Percentiles rank a stretch among this genome's conserved stretches.
phyloP scores from a whole-genome alignment of 2,888 invertebrate species.

The Molanna angustata region DNA sequence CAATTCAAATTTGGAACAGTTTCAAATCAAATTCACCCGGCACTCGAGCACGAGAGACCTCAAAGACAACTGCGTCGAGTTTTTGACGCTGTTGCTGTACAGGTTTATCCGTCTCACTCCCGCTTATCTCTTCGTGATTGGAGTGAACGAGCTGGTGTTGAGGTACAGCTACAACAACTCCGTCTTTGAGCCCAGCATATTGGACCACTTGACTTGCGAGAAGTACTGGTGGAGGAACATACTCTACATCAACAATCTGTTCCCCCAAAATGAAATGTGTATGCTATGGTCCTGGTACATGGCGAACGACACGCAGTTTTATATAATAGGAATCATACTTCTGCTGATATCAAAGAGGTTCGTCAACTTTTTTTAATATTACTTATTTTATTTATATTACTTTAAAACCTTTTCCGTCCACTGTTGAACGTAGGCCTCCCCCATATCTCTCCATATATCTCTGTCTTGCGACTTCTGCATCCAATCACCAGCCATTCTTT shows the following conservation, averaged over 20 bases:
- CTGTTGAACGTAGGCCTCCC: no score
- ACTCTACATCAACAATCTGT: conserved; percentile 80
- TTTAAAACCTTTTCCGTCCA: no score
- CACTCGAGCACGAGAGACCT: conserved; percentile 24
- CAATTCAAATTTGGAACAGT: conserved; percentile 10
- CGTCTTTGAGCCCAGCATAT: conserved; percentile 69
- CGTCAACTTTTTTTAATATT: conserved; percentile 36
- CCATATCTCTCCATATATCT: no score
- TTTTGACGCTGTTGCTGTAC: conserved; percentile 43
- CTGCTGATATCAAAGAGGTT: conserved; percentile 67
- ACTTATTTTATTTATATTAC: neutral
- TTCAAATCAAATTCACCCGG: conserved; percentile 23
- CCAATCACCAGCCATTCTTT: no score
- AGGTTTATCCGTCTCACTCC: conserved; percentile 75
- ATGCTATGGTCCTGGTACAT: conserved; percentile 85
- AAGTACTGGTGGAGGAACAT: conserved; percentile 82
- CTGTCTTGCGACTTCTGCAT: no score
- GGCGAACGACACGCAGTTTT: conserved; percentile 78
- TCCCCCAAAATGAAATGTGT: conserved; percentile 71
- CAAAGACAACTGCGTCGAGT: conserved; percentile 19
- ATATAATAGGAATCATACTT: conserved; percentile 64
- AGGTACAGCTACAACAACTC: conserved; percentile 69
- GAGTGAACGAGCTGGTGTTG: conserved; percentile 68
- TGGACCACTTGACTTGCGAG: conserved; percentile 70
- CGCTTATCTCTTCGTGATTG: conserved; percentile 76